Base-by-base conservation (phyloP, 1,140 invertebrate species). In the Tetragnatha versicolor region DNA sequence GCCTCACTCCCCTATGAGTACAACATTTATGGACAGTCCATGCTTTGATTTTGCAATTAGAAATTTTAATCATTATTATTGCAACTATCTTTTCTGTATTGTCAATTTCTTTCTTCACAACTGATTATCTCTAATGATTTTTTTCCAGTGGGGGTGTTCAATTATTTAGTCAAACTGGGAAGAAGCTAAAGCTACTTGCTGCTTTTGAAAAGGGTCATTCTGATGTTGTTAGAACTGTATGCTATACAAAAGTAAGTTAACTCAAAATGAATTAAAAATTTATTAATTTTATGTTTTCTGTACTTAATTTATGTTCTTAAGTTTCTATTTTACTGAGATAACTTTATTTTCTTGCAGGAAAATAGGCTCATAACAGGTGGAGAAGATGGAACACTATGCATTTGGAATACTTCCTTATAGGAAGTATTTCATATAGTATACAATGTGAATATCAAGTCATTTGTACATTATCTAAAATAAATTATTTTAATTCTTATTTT, bases 181-280 rank as follows among this genome's bases (percentile, higher is more conserved):
- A 39, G 14, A 14, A 14, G 3, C 6, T 70, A 20, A 55, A 55
- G 39, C 20, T 10, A 14, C 4, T 55, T 53, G 6, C 7, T 25
- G 20, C 5, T 0, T 29, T 70, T 14, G 22, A 17, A 25, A 14
- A 70, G 17, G 68, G 68, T n/a, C 68, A 70, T 55, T 55, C 47
- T 14, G 68, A 70, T 55, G 9, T 70, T 70, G 49, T 70, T 7
- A 22, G 68, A 55, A 55, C 68, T 10, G 27, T 70, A 37, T 45
- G 25, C 35, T 17, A 29, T 49, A 12, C 10, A 33, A 47, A 49
- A 33, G 45, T 65, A 42, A 27, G 61, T 29, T 14, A 12, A 35
- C 2, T 20, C 22, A 35, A 20, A 14, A 22, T 60, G 6, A 55
- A 20, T 25, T 20, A n/a, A 25, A 25, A 25, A 20, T 25, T 55